These are phyloP conservation scores for Meleagris gallopavo DNA, from an alignment of 2,113 vertebrate species.

Conservation along the genomic window DNA sequence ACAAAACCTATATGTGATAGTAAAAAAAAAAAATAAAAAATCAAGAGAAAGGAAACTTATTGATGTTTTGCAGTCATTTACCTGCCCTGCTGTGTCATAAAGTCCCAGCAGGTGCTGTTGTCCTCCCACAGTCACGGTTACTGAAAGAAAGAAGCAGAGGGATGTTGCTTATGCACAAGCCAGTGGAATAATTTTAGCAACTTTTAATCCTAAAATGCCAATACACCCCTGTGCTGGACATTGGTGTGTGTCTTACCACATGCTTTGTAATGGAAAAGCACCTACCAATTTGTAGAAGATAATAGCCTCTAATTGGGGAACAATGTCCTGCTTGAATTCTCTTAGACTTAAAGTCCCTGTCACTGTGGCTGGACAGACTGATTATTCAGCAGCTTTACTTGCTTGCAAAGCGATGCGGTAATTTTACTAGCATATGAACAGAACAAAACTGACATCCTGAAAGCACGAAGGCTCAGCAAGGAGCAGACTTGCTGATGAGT, in stretches of 20 bases:
- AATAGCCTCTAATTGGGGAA: not conserved
- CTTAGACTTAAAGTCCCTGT: not conserved
- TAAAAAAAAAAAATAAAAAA: not conserved
- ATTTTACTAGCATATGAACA: not conserved
- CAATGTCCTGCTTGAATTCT: not conserved
- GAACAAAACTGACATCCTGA: slow-evolving; percentile 12
- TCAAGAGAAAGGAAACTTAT: not conserved
- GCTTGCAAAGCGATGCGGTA: not conserved
- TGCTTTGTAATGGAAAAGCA: not conserved
- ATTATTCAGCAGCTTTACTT: slow-evolving; percentile 41
- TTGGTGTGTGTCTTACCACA: not conserved
- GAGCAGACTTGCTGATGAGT: slow-evolving; percentile 2
- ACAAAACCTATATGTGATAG: not conserved
- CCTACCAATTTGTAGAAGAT: not conserved
- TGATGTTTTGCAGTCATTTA: slow-evolving; percentile 58
- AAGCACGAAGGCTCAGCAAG: not conserved
- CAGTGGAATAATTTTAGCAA: not conserved
- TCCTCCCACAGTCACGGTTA: slow-evolving; percentile 89
- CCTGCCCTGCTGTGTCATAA: slow-evolving; percentile 91
- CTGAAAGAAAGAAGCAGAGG: slow-evolving; percentile 74
- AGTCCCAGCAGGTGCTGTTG: slow-evolving; percentile 88
- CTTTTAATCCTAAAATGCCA: not conserved
- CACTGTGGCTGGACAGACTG: not conserved
- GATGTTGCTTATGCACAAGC: not conserved
- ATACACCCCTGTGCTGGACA: not conserved